phyloP scores from a whole-genome alignment of 2,888 invertebrate genomes.

The Axea sp. region DNA sequence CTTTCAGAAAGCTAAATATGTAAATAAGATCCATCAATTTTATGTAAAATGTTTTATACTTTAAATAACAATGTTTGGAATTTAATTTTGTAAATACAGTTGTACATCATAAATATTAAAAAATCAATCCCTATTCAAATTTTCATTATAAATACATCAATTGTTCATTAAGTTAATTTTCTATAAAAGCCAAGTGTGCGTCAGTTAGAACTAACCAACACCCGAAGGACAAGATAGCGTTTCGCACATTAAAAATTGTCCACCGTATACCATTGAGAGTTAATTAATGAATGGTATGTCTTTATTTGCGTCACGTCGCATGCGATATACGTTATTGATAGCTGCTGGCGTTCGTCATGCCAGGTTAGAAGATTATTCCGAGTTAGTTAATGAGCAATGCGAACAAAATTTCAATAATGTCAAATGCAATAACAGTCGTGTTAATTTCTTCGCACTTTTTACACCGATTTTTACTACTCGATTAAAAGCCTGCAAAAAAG shows the following conservation, averaged over 20 bases:
- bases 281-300: conserved; percentile 69
- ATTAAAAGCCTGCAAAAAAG: conserved; percentile 8
- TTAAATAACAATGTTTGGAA: too few relatives aligned
- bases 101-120: too few relatives aligned
- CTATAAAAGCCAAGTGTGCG: conserved; percentile 69
- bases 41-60: too few relatives aligned
- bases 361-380: conserved; percentile 75
- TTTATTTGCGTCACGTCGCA: conserved; percentile 75
- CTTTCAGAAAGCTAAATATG: too few relatives aligned
- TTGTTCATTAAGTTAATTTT: not conserved
- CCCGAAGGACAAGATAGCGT: conserved; percentile 68
- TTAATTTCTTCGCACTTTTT: not conserved
- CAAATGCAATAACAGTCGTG: conserved; percentile 39
- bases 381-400: conserved; percentile 70
- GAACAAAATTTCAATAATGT: conserved; percentile 46
- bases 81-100: too few relatives aligned
- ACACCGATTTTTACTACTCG: conserved; percentile 7
- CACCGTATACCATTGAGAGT: conserved; percentile 69
- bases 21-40: too few relatives aligned
- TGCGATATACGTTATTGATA: conserved; percentile 74
- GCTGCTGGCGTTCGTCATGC: conserved; percentile 66
- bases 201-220: conserved; percentile 74
- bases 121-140: too few relatives aligned
- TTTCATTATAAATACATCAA: too few relatives aligned
- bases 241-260: conserved; percentile 65